A percentile compares a stretch with the other conserved stretches of the same genome.
These are phyloP conservation scores for Thalassarche chlororhynchos DNA, from an alignment of 2,113 vertebrate genomes.

Conservation along the genomic window DNA sequence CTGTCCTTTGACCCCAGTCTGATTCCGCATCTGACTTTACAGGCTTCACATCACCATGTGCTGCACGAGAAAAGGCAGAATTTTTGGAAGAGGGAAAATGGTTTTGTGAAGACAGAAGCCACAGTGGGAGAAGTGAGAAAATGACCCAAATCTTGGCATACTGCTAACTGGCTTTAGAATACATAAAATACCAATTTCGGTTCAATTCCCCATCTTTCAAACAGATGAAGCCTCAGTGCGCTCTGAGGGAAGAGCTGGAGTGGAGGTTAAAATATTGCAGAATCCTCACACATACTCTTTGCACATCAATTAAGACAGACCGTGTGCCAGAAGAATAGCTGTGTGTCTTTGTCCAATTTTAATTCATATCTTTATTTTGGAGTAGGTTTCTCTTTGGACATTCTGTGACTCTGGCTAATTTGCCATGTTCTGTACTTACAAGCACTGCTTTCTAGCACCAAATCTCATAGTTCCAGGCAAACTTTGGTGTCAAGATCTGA, in stretches of 20 bases:
- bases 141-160: neutral
- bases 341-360: neutral
- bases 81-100: neutral
- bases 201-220: neutral
- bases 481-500: neutral
- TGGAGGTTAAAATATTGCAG: neutral
- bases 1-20: neutral
- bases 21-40: neutral
- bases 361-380: neutral
- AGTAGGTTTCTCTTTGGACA: neutral
- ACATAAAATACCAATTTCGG: neutral
- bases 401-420: neutral
- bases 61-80: neutral
- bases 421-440: neutral
- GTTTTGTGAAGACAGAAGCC: neutral
- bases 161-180: neutral
- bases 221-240: rapidly evolving
- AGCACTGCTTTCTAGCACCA: neutral
- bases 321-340: neutral
- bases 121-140: constrained; percentile 16
- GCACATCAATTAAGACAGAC: neutral
- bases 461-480: neutral
- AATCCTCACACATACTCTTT: neutral
- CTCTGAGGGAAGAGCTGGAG: neutral
- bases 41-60: neutral